A percentile compares a stretch with the other conserved stretches of the same genome.
Conservation (phyloP, 2,113 vertebrate genomes). For the Himantopus leucocephalus region DNA sequence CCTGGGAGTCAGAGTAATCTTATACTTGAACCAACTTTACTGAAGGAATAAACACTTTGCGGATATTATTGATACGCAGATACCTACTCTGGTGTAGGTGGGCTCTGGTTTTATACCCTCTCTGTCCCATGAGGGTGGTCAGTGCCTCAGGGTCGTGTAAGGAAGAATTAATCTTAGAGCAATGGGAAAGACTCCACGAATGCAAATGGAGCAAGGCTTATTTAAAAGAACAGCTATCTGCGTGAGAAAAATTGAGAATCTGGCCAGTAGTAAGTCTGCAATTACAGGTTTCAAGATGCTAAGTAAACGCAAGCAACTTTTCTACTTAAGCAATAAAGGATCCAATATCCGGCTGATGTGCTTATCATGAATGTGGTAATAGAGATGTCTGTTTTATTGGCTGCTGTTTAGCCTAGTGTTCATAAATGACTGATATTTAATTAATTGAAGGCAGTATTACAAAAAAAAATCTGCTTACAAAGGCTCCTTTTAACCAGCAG, state of each 20-base stretch:
- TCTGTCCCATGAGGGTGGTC: no score
- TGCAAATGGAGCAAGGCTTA: neutral
- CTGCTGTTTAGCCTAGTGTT: neutral
- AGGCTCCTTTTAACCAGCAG: neutral
- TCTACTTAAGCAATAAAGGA: neutral
- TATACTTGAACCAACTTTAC: neutral
- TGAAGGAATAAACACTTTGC: neutral
- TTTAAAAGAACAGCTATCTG: neutral
- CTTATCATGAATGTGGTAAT: neutral
- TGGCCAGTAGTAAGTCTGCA: neutral
- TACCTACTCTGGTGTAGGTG: neutral
- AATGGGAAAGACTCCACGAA: neutral
- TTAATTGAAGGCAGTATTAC: slow-evolving; percentile 22
- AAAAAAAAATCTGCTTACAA: neutral
- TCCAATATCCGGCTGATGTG: neutral
- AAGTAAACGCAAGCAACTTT: neutral
- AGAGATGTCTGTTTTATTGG: neutral
- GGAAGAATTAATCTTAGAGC: neutral
- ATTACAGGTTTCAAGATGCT: neutral
- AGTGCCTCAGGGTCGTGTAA: neutral
- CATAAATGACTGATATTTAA: slow-evolving; percentile 40
- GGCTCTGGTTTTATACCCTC: neutral
- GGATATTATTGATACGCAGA: neutral
- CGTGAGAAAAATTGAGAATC: neutral
- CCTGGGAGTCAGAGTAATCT: neutral